These are phyloP conservation scores for Priapulus caudatus DNA, from an alignment of 2,888 invertebrate species.

Conservation along the genomic window DNA sequence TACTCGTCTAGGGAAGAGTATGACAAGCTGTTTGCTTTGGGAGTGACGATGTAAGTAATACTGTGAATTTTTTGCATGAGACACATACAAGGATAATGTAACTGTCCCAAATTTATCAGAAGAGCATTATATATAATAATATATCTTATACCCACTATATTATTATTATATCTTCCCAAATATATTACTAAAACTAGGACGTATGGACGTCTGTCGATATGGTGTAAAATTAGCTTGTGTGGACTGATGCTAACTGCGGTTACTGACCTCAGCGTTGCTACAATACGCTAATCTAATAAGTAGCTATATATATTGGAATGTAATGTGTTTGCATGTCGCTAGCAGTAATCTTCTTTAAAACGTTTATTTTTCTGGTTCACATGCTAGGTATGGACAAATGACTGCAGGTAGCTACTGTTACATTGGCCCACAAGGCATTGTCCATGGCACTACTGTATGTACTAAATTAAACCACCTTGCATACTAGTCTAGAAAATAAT, in stretches of 20 bases:
- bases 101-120: too few relatives aligned
- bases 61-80: too few relatives aligned
- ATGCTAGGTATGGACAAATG: constrained; percentile 53
- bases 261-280: too few relatives aligned
- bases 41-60: constrained; percentile 45
- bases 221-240: constrained; percentile 9
- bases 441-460: constrained; percentile 50
- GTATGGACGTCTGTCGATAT: too few relatives aligned
- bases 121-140: too few relatives aligned
- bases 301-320: too few relatives aligned
- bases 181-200: constrained; percentile 2
- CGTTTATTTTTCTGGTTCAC: too few relatives aligned
- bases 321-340: too few relatives aligned
- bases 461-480: neutral
- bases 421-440: constrained; percentile 53
- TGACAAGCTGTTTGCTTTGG: constrained; percentile 48
- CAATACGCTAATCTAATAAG: too few relatives aligned
- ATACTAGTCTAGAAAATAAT: constrained; percentile 4
- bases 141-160: constrained; percentile 5
- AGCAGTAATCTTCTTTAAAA: too few relatives aligned
- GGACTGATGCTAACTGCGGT: too few relatives aligned
- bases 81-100: too few relatives aligned
- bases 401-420: constrained; percentile 52
- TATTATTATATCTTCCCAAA: neutral
- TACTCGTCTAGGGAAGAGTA: constrained; percentile 46